Evolutionary conservation across 2,113 vertebrate species (phyloP).

Genomic region (Tupaia tana): DNA sequence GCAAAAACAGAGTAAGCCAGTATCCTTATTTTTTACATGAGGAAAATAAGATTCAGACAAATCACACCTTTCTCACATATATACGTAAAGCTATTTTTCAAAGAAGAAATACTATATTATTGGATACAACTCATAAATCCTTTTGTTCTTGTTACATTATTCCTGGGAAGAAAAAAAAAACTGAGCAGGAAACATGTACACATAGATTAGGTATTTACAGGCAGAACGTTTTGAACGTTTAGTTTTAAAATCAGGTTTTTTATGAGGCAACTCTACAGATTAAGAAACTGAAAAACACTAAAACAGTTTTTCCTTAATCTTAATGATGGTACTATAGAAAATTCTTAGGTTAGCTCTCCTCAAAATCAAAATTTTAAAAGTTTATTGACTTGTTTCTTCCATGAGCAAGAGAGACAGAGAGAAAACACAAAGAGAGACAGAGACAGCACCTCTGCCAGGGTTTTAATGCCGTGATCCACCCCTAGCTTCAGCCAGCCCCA

Average conservation of each 20-base stretch:
- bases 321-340: background rate
- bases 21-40: background rate
- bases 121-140: background rate
- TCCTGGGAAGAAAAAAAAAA: background rate
- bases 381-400: too few relatives aligned
- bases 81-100: background rate
- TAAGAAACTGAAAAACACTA: background rate
- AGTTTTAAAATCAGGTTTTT: background rate
- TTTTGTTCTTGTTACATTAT: background rate
- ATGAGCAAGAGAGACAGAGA: too few relatives aligned
- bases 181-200: background rate
- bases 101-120: background rate
- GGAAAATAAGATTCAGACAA: background rate
- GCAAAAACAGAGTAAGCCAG: too few relatives aligned
- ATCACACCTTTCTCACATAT: background rate
- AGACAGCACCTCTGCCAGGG: too few relatives aligned
- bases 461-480: too few relatives aligned
- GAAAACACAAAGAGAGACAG: too few relatives aligned
- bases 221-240: background rate
- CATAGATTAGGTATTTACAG: background rate
- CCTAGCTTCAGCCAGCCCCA: too few relatives aligned
- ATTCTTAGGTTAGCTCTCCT: background rate
- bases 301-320: background rate
- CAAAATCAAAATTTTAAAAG: background rate
- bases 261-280: background rate